Evolutionary conservation across 2,888 invertebrate genomes (phyloP), one percentile per base, ranked within the genome.

Genomic region (Drosophila longiperda): DNA sequence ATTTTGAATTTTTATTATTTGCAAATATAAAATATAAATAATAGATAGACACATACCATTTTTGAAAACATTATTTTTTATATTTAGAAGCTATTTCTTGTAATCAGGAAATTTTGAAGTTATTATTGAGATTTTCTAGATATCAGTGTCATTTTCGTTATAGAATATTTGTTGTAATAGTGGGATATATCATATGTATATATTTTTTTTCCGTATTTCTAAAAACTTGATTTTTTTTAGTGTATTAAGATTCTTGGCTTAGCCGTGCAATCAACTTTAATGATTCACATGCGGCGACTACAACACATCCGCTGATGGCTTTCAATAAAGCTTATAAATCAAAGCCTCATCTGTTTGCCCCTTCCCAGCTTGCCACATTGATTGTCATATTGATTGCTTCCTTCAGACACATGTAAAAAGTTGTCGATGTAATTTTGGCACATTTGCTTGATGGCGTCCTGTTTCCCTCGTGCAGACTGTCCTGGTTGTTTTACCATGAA

Each of bases 301-400:
- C 63, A 71, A 67, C 38, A 53, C 65, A 63, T 42, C 53, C 71
- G 66, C 64, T 75, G 78, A 81, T 78, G 75, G 73, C 76, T 66
- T 71, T 66, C 73, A 73, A 80, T 79, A 75, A 80, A 68, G 65
- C 82, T 73, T 70, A 76, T 80, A 79, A 80, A 80, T 80, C 79
- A 80, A 68, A 75, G 79, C 64, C 50, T 58, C 60, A 34, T 38
- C 53, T 29, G 55, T 17, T 42, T 36, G 33, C 36, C 33, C 15
- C 20, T 32, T 36, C 29, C 17, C 33, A 0, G 29, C 17, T 7
- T 60, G 52, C 53, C 66, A 20, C 49, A 54, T 23, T 45, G 45
- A 45, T 45, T 45, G 52, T 50, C 49, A 33, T 78, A 82, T 80
- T 80, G 80, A 80, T 80, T 81, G 78, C 71, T 74, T 81, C 75